These are phyloP conservation scores for Diuraphis noxia DNA, from an alignment of 1,140 invertebrate genomes.

Conservation along the genomic window DNA sequence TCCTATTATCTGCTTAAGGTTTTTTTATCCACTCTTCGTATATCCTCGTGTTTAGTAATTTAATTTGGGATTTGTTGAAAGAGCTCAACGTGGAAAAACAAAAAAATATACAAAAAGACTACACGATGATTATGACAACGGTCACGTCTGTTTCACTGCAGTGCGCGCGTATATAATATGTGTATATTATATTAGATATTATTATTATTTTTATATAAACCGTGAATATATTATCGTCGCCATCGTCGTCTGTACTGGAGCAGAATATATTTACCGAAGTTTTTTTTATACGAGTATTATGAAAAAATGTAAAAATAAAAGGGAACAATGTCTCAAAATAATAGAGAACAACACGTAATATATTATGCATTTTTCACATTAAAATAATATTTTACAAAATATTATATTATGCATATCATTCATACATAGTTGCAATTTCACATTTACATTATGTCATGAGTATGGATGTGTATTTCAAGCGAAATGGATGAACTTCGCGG, in stretches of 20 bases:
- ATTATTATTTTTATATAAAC: not conserved
- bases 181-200: conserved; percentile 9
- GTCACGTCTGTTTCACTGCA: conserved; percentile 33
- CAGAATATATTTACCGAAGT: conserved; percentile 26
- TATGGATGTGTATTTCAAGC: not conserved
- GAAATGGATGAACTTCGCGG: not conserved
- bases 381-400: not conserved
- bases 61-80: conserved; percentile 22
- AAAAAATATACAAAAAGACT: not conserved
- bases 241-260: not conserved
- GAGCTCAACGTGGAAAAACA: not conserved
- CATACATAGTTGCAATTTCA: not conserved
- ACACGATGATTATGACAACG: conserved; percentile 39
- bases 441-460: not conserved
- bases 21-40: not conserved
- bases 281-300: conserved; percentile 11
- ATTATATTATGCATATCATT: not conserved
- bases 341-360: not conserved
- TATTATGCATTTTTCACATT: not conserved
- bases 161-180: not conserved
- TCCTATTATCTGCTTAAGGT: not conserved
- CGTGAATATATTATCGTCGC: not conserved
- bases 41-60: conserved; percentile 26
- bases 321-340: not conserved
- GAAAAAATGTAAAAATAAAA: not conserved